A percentile compares a stretch with the other conserved stretches of the same genome.
phyloP scores from a whole-genome alignment of 2,797 vertebrate species.

The Sphaeramia orbicularis region DNA sequence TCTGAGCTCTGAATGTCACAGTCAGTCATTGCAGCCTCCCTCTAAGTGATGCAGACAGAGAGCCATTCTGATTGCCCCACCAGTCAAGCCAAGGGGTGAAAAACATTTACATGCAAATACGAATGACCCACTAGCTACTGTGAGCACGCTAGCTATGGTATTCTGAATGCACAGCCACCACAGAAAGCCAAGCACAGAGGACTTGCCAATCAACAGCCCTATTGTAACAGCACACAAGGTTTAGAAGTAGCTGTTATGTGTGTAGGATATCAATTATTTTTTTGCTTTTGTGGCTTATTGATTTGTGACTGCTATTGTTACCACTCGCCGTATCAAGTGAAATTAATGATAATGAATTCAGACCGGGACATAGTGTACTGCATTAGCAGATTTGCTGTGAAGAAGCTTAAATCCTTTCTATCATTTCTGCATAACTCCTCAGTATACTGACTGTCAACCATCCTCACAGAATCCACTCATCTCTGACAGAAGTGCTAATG shows the following conservation, averaged over 20 bases:
- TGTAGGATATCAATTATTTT: constrained; percentile 70
- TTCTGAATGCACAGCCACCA: constrained; percentile 65
- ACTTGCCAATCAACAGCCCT: constrained; percentile 74
- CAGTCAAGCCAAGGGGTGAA: constrained; percentile 79
- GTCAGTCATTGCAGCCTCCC: constrained; percentile 74
- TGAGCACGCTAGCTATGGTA: constrained; percentile 61
- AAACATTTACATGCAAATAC: constrained; percentile 88
- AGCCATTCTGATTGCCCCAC: constrained; percentile 81
- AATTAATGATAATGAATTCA: constrained; percentile 70
- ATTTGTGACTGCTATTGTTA: constrained; percentile 56
- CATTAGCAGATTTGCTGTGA: constrained; percentile 67
- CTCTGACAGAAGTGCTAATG: constrained; percentile 57
- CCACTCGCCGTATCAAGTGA: constrained; percentile 38
- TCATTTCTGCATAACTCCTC: constrained; percentile 49
- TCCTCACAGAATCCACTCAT: constrained; percentile 46
- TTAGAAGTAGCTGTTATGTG: constrained; percentile 64
- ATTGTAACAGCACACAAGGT: constrained; percentile 60
- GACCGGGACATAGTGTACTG: constrained; percentile 50
- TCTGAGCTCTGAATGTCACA: constrained; percentile 77
- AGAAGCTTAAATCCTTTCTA: constrained; percentile 61
- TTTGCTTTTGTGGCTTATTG: constrained; percentile 57
- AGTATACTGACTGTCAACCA: constrained; percentile 36
- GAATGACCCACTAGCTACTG: constrained; percentile 75
- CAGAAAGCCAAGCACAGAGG: constrained; percentile 56
- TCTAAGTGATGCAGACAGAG: constrained; percentile 82